Conservation (phyloP, 2,113 vertebrate genomes). For the Globicephala melas region DNA sequence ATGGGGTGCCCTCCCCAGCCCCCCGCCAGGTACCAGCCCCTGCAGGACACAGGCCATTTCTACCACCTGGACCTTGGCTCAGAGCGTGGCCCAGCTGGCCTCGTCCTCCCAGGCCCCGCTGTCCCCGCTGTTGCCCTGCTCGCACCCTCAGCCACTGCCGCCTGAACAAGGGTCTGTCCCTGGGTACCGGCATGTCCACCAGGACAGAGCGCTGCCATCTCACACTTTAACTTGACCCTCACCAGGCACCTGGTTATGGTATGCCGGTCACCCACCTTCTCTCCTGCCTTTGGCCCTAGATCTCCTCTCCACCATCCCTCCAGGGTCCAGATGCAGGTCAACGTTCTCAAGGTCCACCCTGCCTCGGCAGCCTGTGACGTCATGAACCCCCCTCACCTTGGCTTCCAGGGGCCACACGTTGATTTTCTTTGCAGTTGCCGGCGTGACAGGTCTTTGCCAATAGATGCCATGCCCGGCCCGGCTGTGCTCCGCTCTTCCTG, state of each 20-base stretch:
- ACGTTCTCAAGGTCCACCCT: background rate
- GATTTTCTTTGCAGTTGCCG: accelerated
- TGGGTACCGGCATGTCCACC: accelerated
- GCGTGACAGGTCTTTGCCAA: no score
- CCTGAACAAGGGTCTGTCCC: background rate
- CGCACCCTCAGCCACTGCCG: background rate
- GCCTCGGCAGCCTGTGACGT: accelerated
- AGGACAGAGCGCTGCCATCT: accelerated
- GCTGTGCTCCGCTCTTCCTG: background rate
- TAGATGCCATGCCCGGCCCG: accelerated
- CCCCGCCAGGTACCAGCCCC: background rate
- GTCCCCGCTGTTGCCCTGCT: accelerated
- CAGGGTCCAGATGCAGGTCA: background rate
- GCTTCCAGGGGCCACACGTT: no score
- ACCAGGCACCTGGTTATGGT: accelerated
- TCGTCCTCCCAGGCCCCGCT: background rate
- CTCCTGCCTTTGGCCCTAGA: accelerated
- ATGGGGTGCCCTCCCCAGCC: background rate
- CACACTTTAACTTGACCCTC: accelerated
- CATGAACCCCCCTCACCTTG: accelerated
- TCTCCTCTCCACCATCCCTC: background rate
- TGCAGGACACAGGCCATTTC: background rate
- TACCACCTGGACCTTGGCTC: background rate
- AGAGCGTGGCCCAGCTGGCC: background rate
- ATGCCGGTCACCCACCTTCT: background rate